These are phyloP conservation scores for Creontiades dilutus DNA, from an alignment of 2,888 invertebrate species.

Conservation along the genomic window DNA sequence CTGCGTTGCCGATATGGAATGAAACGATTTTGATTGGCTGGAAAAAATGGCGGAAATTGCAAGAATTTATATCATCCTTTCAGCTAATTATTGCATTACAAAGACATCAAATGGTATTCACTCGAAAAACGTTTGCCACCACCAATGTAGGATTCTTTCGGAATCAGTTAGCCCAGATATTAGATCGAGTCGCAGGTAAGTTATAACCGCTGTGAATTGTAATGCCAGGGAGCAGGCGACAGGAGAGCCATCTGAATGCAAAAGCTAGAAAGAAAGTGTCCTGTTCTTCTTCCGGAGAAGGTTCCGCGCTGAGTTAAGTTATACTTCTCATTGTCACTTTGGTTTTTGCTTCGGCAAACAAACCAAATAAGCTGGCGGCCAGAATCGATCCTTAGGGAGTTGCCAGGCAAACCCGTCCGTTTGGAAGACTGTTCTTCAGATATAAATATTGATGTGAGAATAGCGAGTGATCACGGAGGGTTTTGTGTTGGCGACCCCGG, in stretches of 20 bases:
- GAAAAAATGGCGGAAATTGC: too few relatives aligned
- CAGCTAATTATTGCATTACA: background rate
- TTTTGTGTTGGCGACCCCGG: background rate
- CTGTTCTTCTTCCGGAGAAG: slow-evolving; percentile 5
- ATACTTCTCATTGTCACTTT: slow-evolving; percentile 55
- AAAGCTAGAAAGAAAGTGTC: slow-evolving; percentile 11
- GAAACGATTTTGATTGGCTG: too few relatives aligned
- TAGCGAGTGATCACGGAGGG: slow-evolving; percentile 31
- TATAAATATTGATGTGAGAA: slow-evolving; percentile 54
- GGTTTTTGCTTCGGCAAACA: slow-evolving; percentile 17
- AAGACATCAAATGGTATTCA: background rate
- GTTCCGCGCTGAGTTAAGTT: slow-evolving; percentile 21
- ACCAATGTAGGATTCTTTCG: background rate
- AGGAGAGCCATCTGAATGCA: slow-evolving; percentile 37
- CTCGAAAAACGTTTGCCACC: background rate
- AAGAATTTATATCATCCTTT: background rate
- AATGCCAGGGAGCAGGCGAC: slow-evolving; percentile 23
- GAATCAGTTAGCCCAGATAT: background rate
- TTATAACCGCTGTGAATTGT: background rate
- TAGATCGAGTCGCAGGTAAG: slow-evolving; percentile 6
- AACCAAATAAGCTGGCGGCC: background rate
- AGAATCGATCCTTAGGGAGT: background rate
- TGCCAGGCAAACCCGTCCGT: background rate
- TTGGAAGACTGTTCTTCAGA: slow-evolving; percentile 5
- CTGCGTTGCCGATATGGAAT: too few relatives aligned